These are phyloP conservation scores for Hippocampus kuda DNA, from an alignment of 2,797 vertebrate genomes.

Conservation along the genomic window DNA sequence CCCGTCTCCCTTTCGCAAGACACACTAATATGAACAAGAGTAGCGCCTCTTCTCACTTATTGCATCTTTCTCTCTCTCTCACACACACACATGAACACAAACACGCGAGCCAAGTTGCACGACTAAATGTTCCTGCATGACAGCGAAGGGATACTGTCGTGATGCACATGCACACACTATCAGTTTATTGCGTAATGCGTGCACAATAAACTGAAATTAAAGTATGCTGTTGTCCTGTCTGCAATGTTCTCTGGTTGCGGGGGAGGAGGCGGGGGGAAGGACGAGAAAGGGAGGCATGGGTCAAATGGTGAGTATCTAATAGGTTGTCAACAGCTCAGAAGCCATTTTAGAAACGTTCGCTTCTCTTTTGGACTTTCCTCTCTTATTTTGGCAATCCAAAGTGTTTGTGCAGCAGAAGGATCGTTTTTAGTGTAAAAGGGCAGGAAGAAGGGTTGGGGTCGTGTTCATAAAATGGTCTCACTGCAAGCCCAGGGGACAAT, in stretches of 20 bases:
- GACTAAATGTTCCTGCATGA: not conserved
- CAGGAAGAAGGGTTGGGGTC: not conserved
- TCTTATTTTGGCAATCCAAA: not conserved
- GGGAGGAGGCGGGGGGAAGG: not conserved
- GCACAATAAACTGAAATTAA: not conserved
- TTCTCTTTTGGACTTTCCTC: not conserved
- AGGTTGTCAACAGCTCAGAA: not conserved
- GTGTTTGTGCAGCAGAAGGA: not conserved
- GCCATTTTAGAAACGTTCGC: not conserved
- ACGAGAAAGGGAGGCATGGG: too few species aligned
- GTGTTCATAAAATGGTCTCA: not conserved
- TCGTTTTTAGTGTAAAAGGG: not conserved
- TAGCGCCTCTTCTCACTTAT: not conserved
- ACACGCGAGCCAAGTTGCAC: not conserved
- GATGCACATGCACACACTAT: not conserved
- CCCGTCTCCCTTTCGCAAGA: not conserved
- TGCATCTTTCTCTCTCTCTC: not conserved
- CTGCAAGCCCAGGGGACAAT: not conserved
- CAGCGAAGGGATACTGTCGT: not conserved
- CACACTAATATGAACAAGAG: not conserved
- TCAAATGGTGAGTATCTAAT: not conserved
- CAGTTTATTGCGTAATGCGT: not conserved
- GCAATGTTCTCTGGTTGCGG: not conserved
- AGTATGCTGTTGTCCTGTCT: not conserved
- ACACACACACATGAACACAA: not conserved